Evolutionary conservation across 2,888 invertebrate species (phyloP).

Genomic region (Drosophila kanekoi): DNA sequence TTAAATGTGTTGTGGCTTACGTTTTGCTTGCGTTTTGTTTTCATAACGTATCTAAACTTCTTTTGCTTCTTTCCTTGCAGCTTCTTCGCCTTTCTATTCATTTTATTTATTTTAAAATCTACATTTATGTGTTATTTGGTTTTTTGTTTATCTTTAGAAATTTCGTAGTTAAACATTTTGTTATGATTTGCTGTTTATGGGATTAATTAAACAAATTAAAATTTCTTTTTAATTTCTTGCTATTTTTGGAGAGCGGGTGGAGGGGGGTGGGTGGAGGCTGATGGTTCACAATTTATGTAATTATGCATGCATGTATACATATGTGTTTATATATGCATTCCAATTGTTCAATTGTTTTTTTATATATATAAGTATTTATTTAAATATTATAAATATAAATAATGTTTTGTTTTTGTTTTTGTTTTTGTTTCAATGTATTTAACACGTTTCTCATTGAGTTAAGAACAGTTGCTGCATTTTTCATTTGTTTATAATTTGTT

Average conservation of each 20-base stretch:
- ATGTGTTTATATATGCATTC: conserved; percentile 49
- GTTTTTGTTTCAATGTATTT: conserved; percentile 43
- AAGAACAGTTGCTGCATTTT: conserved; percentile 61
- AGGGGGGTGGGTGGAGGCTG: neutral
- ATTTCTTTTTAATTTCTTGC: conserved; percentile 4
- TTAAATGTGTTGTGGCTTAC: conserved; percentile 71
- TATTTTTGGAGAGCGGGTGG: neutral
- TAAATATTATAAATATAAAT: conserved; percentile 63
- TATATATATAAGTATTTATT: conserved; percentile 57
- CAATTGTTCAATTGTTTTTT: conserved; percentile 46
- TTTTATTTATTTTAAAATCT: conserved; percentile 77
- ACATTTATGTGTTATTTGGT: conserved; percentile 63
- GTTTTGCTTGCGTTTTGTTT: conserved; percentile 47
- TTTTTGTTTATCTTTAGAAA: conserved; percentile 52
- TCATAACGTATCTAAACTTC: conserved; percentile 43
- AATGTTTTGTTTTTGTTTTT: conserved; percentile 40
- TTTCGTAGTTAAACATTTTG: conserved; percentile 66
- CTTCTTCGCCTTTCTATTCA: conserved; percentile 31
- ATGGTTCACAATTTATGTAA: conserved; percentile 36
- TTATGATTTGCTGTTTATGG: conserved; percentile 50
- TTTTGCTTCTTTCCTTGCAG: conserved; percentile 37
- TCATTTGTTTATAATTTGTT: conserved; percentile 68
- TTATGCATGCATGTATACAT: conserved; percentile 50
- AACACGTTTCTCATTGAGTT: conserved; percentile 55
- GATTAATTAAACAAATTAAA: conserved; percentile 63